phyloP scores from a whole-genome alignment of 2,113 vertebrate species.

The Glaucomys volans region DNA sequence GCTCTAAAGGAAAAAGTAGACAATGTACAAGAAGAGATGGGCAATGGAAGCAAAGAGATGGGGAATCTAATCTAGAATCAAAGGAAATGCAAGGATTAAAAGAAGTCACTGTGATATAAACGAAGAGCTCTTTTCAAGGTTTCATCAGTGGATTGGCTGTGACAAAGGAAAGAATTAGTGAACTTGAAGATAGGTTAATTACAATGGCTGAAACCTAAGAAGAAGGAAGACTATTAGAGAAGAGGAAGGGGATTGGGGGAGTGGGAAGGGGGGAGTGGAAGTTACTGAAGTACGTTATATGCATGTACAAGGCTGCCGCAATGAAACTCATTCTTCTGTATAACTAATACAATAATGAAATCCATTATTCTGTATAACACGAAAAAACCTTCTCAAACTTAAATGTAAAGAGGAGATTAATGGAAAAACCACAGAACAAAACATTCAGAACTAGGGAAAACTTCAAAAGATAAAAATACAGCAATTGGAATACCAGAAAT shows the following conservation, averaged over 20 bases:
- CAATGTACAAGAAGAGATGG: neutral
- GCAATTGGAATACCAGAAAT: neutral
- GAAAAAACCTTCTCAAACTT: neutral
- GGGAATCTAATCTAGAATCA: neutral
- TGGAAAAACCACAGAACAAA: neutral
- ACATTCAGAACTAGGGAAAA: neutral
- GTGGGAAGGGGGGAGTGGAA: neutral
- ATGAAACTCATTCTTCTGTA: neutral
- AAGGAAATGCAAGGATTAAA: neutral
- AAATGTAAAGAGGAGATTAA: neutral
- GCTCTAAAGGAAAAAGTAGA: neutral
- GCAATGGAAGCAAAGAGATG: neutral
- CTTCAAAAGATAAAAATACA: neutral
- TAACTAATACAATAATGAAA: too few relatives aligned
- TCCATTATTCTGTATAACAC: neutral
- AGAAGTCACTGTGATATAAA: neutral
- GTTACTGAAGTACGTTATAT: neutral
- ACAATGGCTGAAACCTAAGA: neutral
- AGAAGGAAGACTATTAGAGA: too few relatives aligned
- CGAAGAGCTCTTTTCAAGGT: neutral
- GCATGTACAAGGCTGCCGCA: neutral
- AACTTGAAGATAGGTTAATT: neutral
- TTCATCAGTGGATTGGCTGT: neutral
- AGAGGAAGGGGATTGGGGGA: neutral
- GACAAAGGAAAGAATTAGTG: neutral